phyloP scores from a whole-genome alignment of 1,140 invertebrate genomes.

The Drosophila triauraria region DNA sequence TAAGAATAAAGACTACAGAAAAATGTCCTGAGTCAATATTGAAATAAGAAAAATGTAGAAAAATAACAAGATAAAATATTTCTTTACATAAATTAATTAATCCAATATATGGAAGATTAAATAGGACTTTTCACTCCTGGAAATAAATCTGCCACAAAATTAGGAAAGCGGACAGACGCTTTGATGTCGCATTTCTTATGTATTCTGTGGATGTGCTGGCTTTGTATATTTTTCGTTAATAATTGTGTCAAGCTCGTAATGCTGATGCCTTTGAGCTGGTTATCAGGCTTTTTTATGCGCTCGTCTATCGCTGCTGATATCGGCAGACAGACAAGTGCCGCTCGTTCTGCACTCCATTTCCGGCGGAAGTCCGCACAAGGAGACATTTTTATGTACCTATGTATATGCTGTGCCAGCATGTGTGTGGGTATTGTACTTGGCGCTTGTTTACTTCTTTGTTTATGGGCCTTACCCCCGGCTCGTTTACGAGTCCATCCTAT shows the following conservation, averaged over 20 bases:
- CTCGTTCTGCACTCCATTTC: constrained; percentile 67
- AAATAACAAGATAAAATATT: no score
- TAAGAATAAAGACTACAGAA: no score
- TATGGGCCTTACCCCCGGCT: constrained; percentile 61
- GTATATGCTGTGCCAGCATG: constrained; percentile 27
- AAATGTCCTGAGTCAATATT: neutral
- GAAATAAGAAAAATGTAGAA: neutral
- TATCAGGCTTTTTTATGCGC: constrained; percentile 72
- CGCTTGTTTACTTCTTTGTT: constrained; percentile 82
- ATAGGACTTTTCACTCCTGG: neutral
- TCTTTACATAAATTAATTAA: no score
- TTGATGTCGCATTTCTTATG: neutral
- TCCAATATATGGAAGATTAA: neutral
- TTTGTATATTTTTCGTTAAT: constrained; percentile 57
- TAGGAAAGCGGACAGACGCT: neutral
- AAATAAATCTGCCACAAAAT: neutral
- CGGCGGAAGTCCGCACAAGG: constrained; percentile 69
- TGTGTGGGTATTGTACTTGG: constrained; percentile 57
- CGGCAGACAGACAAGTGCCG: constrained; percentile 64
- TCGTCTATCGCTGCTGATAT: constrained; percentile 53
- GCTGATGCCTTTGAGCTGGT: constrained; percentile 66
- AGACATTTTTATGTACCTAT: constrained; percentile 48
- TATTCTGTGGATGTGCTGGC: neutral
- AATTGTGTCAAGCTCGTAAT: constrained; percentile 70
- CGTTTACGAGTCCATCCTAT: constrained; percentile 32